Conservation (phyloP, 2,888 invertebrate genomes). For the Chrysopilus asiliformis region DNA sequence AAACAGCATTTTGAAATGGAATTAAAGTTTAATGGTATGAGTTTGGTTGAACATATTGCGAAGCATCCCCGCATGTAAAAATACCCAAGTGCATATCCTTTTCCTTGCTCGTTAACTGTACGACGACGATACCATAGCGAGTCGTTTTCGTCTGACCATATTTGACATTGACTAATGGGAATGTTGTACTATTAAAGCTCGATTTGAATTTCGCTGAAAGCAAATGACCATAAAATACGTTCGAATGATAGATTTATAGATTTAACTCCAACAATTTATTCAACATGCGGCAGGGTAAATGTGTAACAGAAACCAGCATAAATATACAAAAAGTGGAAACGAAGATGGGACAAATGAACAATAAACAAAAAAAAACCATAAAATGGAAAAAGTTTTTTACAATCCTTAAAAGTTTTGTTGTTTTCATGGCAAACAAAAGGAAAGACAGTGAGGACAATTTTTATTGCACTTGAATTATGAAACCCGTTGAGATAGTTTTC, state of each 20-base stretch:
- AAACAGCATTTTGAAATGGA: too few species aligned
- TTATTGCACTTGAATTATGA: constrained; percentile 7
- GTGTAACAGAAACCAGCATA: background rate
- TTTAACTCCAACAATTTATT: constrained; percentile 5
- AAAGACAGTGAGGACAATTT: constrained; percentile 7
- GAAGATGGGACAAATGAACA: background rate
- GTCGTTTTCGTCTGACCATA: constrained; percentile 10
- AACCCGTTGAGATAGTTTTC: too few species aligned
- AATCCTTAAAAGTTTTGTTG: too few species aligned
- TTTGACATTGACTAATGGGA: constrained; percentile 11
- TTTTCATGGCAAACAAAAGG: background rate
- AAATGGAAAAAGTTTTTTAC: background rate
- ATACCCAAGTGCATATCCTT: too few species aligned
- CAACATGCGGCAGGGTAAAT: background rate
- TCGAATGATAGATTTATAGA: constrained; percentile 13
- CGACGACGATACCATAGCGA: too few species aligned
- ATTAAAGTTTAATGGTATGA: too few species aligned
- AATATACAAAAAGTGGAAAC: background rate
- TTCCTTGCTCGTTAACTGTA: too few species aligned
- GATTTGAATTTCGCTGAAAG: constrained; percentile 12
- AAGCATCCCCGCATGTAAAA: too few species aligned
- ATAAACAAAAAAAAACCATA: background rate
- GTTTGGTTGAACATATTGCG: too few species aligned
- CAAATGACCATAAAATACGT: constrained; percentile 14
- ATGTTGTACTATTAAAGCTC: constrained; percentile 11